phyloP scores from a whole-genome alignment of 2,888 invertebrate species.

The Stenodera caucasica region DNA sequence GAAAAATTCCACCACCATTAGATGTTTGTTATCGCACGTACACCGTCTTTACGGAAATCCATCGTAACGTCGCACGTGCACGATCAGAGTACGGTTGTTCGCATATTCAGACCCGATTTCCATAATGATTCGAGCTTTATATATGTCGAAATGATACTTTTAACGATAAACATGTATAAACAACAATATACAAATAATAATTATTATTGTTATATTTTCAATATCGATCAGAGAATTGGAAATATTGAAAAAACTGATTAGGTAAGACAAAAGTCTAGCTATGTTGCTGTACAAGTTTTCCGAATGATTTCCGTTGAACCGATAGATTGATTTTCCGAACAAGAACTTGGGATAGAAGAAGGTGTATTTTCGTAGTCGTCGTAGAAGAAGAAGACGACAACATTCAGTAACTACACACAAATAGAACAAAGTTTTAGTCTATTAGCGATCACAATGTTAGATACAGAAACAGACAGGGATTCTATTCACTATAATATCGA shows the following conservation, averaged over 20 bases:
- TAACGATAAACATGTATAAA: conserved; percentile 26
- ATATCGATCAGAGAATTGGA: too few species aligned
- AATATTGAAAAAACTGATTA: not conserved
- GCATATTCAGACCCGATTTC: conserved; percentile 48
- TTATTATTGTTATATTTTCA: not conserved
- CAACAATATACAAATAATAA: conserved; percentile 20
- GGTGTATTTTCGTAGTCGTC: conserved; percentile 20
- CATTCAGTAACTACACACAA: conserved; percentile 21
- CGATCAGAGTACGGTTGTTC: conserved; percentile 46
- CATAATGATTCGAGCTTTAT: conserved; percentile 41
- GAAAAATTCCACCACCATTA: conserved; percentile 23
- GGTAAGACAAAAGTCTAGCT: not conserved
- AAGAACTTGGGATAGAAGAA: conserved; percentile 17
- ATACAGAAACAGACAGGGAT: conserved; percentile 33
- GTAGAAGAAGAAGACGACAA: conserved; percentile 19
- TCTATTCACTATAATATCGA: conserved; percentile 35
- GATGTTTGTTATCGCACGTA: conserved; percentile 56
- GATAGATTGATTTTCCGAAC: conserved; percentile 1
- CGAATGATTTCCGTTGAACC: not conserved
- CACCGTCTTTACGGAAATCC: conserved; percentile 56
- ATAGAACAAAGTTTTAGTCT: conserved; percentile 45
- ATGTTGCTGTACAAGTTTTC: conserved; percentile 2
- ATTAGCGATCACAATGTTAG: conserved; percentile 45
- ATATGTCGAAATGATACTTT: conserved; percentile 33
- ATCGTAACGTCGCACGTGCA: conserved; percentile 50